A percentile compares a stretch with the other conserved stretches of the same genome.
Evolutionary conservation across 2,797 vertebrate species (phyloP).

Genomic region (Bradypus variegatus): DNA sequence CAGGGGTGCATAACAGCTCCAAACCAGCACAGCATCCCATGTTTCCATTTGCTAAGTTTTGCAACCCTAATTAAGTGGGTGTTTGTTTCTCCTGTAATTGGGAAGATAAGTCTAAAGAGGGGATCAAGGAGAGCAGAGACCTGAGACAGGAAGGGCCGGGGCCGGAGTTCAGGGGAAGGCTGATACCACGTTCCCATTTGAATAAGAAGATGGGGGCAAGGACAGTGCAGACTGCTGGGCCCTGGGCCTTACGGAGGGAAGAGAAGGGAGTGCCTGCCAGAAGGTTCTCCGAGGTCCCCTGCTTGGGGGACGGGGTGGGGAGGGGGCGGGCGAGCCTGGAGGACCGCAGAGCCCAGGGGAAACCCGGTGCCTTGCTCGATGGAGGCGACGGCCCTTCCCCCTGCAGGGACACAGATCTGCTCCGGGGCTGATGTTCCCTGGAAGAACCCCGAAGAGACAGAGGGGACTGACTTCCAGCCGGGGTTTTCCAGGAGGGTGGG

Average conservation of each 20-base stretch:
- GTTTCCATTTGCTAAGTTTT: background rate
- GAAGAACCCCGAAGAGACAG: background rate
- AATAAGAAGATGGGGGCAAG: background rate
- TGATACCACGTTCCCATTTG: no score
- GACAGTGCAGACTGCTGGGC: background rate
- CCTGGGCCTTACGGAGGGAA: background rate
- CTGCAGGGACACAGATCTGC: background rate
- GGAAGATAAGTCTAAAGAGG: background rate
- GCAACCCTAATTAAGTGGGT: no score
- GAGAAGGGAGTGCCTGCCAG: background rate
- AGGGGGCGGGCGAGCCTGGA: background rate
- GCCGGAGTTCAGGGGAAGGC: background rate
- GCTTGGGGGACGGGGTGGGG: no score
- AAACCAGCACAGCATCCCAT: no score
- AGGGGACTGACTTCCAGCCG: rapidly evolving
- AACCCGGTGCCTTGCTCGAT: background rate
- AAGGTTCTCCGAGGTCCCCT: background rate
- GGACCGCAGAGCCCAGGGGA: background rate
- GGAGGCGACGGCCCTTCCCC: background rate
- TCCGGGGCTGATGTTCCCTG: no score
- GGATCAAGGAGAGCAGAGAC: rapidly evolving
- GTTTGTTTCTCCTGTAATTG: background rate
- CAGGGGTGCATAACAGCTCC: no score
- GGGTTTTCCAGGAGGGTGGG: background rate
- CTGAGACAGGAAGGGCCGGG: rapidly evolving